Evolutionary conservation across 2,888 invertebrate genomes (phyloP), one percentile per base, ranked within the genome.

Genomic region (Caenorhabditis sulstoni): DNA sequence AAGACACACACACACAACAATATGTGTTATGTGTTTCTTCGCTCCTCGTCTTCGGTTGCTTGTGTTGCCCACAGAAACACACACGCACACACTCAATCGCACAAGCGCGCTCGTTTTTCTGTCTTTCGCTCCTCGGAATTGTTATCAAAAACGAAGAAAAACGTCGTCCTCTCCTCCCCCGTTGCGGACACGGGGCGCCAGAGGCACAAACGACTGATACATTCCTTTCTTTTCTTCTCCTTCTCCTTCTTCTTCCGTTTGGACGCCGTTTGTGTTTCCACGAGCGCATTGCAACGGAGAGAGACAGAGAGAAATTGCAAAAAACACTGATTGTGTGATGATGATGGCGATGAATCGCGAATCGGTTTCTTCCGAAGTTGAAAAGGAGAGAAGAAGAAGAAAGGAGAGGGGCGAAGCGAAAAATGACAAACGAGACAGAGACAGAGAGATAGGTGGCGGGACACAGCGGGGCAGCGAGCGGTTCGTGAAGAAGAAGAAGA

Each of bases 91-190:
- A 39, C 58, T 57, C n/a, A n/a, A n/a, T n/a, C n/a, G n/a, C n/a
- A 7, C 29, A 7, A 29, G 29, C 29, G 29, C 29, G 3, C 29
- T 29, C 29, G 3, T 7, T 29, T 29, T 29, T 29, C 29, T 29
- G n/a, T n/a, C n/a, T 29, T 29, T 29, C 29, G 29, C 29, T 29
- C 29, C 58, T 58, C 58, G 67, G 67, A 67, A 67, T 67, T 67
- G 67, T 67, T 67, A 67, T 67, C 67, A 67, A 58, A 67, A 67
- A 67, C 47, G 66, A 59, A 49, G n/a, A 35, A 61, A 49, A 52
- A 47, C 35, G 37, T 29, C 29, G 29, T 29, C 29, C 4, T 7
- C 4, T 29, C 29, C 29, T 29, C 29, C 7, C 29, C 29, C 29
- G 29, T 16, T 49, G 47, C 50, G 41, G 29, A 67, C 41, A 58